phyloP scores from a whole-genome alignment of 2,888 invertebrate species.

The Platycheirus rosarum region DNA sequence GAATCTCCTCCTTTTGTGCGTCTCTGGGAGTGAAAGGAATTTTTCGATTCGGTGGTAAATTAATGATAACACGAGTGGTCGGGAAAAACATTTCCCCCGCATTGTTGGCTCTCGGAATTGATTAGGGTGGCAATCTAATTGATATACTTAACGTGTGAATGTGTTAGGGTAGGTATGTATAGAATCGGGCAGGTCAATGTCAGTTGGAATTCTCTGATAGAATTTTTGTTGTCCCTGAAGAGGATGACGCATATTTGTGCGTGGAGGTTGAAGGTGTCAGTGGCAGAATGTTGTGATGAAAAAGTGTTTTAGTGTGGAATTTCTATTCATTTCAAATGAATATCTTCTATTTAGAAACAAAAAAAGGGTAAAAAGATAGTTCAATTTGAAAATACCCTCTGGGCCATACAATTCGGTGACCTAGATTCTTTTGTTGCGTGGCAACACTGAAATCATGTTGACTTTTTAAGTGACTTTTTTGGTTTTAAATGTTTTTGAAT shows the following conservation, averaged over 20 bases:
- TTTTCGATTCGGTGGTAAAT: conserved; percentile 46
- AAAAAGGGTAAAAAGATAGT: conserved; percentile 28
- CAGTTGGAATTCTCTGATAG: conserved; percentile 2
- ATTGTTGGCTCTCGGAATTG: conserved; percentile 23
- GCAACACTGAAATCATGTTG: conserved; percentile 33
- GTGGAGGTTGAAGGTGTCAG: neutral
- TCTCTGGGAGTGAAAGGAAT: conserved; percentile 45
- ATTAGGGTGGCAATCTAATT: conserved; percentile 53
- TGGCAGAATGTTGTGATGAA: conserved; percentile 29
- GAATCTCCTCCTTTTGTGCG: conserved; percentile 15
- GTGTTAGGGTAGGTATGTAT: no score
- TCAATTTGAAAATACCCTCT: conserved; percentile 12
- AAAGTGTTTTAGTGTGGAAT: conserved; percentile 1
- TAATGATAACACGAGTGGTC: conserved; percentile 52
- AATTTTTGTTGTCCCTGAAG: neutral
- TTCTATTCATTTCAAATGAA: neutral
- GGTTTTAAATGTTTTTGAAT: neutral
- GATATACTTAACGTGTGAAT: conserved; percentile 34
- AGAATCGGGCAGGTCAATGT: neutral
- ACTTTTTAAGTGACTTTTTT: conserved; percentile 47
- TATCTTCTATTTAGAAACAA: neutral
- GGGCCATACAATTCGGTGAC: conserved; percentile 28
- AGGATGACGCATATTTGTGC: conserved; percentile 35
- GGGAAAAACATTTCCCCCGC: conserved; percentile 7
- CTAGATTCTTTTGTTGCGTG: conserved; percentile 34